Base-by-base conservation (phyloP, 2,113 vertebrate species). In the Heliornis fulica region DNA sequence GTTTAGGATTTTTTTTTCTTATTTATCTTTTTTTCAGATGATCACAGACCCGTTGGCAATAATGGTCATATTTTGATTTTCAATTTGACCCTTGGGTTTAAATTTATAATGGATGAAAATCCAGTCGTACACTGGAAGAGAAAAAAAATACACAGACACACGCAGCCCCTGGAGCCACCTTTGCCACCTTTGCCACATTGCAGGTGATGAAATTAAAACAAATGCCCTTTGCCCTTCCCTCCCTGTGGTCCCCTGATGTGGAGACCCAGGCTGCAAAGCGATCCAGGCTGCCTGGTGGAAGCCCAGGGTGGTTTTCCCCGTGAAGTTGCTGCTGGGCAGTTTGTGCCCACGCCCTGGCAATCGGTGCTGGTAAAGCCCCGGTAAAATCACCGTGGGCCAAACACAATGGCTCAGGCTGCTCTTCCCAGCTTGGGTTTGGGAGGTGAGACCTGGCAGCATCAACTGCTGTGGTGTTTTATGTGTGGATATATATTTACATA, bases 271-370 rank as follows among this genome's bases (percentile, higher is more conserved):
- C 81, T 78, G 64, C 17, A 7, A 45, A 46, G 6, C 0, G 28
- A 79, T 38, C 69, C 4, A 0, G 54, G 64, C 11, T 82, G 3
- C 0, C 17, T 32, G 7, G 9, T 65, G 82, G 81, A 65, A 75
- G 70, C 7, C 84, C 23, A 9, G 0, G 1, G 15, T 18, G 88
- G 70, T 86, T 95, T 94, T 78, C 96, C 91, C 9, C 64, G 81
- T 17, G 63, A 59, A 16, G 26, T 61, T 87, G 81, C 96, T 91
- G 61, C 95, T 89, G 95, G 95, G 93, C 84, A 92, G 91, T 93
- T 96, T 46, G 46, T 46, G 21, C 46, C 46, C 46, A 46, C 20
- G 20, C 20, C 21, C 46, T 46, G 46, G 46, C 46, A 46, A 46
- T 22, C 22, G 46, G 69, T 51, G 45, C 83, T 6, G 16, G 77